Conservation (phyloP, 2,113 vertebrate species). For the Podarcis raffonei region DNA sequence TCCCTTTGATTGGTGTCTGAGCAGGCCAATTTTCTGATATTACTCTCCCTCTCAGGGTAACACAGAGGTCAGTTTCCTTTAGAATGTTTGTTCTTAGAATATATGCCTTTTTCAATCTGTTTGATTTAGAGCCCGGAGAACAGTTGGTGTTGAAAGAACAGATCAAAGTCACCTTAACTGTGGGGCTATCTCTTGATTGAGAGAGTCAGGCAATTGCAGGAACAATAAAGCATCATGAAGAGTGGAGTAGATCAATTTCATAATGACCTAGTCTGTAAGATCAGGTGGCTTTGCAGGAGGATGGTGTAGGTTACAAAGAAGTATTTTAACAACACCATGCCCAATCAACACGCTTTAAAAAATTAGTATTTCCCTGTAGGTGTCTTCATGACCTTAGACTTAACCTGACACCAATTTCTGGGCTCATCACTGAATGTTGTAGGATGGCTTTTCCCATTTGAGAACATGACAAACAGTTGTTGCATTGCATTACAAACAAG, state of each 20-base stretch:
- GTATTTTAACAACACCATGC: neutral
- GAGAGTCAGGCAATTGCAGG: neutral
- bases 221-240: neutral
- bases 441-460: neutral
- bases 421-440: neutral
- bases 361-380: neutral
- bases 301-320: neutral
- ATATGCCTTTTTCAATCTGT: neutral
- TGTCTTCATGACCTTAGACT: neutral
- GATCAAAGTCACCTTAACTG: neutral
- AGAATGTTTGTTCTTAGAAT: neutral
- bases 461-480: neutral
- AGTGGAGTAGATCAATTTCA: neutral
- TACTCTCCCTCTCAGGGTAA: neutral
- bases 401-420: neutral
- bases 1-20: neutral
- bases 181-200: neutral
- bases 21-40: neutral
- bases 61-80: neutral
- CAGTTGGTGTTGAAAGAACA: neutral
- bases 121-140: neutral
- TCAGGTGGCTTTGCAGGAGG: neutral
- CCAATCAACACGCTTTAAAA: neutral
- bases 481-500: neutral
- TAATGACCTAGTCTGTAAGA: constrained; percentile 13